Evolutionary conservation across 2,888 invertebrate genomes (phyloP).

Genomic region (Pollenia griseotomentosa): DNA sequence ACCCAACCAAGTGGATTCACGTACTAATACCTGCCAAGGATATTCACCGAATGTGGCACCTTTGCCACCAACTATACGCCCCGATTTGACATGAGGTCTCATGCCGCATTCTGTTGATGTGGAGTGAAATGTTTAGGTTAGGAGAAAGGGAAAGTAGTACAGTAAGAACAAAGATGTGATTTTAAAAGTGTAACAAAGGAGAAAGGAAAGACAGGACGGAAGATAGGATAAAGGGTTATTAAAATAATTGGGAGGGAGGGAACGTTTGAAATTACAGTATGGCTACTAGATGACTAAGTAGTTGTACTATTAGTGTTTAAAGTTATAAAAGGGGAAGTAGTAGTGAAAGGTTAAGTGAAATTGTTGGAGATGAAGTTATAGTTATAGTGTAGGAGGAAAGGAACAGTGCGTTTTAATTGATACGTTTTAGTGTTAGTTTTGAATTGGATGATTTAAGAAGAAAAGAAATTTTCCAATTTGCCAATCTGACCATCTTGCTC

Average conservation of each 20-base stretch:
- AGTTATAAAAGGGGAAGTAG: conserved; percentile 27
- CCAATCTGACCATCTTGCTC: conserved; percentile 72
- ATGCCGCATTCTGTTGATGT: conserved; percentile 92
- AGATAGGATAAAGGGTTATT: not conserved
- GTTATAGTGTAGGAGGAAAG: conserved; percentile 27
- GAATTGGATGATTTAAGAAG: conserved; percentile 71
- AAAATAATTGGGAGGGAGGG: conserved; percentile 1
- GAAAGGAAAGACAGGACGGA: conserved; percentile 34
- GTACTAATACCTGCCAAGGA: conserved; percentile 96
- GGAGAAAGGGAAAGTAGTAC: conserved; percentile 83
- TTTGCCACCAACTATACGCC: conserved; percentile 95
- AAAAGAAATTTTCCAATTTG: conserved; percentile 73
- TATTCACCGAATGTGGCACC: conserved; percentile 93
- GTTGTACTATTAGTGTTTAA: conserved; percentile 55
- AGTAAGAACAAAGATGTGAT: conserved; percentile 77
- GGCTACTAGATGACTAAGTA: conserved; percentile 69
- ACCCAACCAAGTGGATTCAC: conserved; percentile 96
- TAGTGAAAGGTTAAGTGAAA: conserved; percentile 27
- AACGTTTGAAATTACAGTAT: conserved; percentile 57
- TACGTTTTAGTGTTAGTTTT: conserved; percentile 63
- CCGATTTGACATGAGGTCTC: conserved; percentile 91
- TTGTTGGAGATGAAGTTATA: conserved; percentile 38
- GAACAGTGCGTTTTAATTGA: conserved; percentile 48
- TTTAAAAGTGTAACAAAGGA: conserved; percentile 66
- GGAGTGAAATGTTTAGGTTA: conserved; percentile 84